phyloP scores from a whole-genome alignment of 2,888 invertebrate species.

The Lepidochrysops patricia region DNA sequence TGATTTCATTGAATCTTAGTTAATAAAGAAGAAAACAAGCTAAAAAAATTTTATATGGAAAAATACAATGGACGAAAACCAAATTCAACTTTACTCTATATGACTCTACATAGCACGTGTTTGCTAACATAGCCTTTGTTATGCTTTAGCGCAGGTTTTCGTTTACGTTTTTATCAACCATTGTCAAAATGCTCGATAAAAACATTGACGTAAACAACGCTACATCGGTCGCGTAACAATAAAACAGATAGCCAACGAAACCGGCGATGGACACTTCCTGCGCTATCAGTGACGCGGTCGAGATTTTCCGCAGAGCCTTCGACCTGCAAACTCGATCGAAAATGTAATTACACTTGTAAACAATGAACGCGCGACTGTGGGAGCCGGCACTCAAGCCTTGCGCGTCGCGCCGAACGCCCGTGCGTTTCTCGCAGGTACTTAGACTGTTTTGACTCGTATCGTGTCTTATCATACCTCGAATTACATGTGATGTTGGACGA shows the following conservation, averaged over 20 bases:
- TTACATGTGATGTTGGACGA: constrained; percentile 29
- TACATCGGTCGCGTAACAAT: neutral
- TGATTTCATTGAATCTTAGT: no score
- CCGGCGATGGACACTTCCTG: neutral
- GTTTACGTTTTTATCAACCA: neutral
- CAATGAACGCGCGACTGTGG: constrained; percentile 57
- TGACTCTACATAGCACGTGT: neutral
- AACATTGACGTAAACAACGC: neutral
- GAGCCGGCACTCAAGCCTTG: constrained; percentile 63
- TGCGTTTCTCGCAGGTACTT: constrained; percentile 43
- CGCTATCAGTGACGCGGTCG: constrained; percentile 32
- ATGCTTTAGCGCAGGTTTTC: neutral
- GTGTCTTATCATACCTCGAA: constrained; percentile 43
- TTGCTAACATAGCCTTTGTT: neutral
- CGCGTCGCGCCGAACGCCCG: constrained; percentile 58
- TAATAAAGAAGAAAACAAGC: no score
- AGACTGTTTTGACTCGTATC: constrained; percentile 41
- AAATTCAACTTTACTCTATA: neutral
- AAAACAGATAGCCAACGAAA: neutral
- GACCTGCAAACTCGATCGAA: constrained; percentile 65
- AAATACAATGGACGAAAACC: no score
- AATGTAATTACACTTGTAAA: constrained; percentile 69
- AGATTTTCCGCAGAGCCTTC: constrained; percentile 67
- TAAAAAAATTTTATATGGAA: no score
- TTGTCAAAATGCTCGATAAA: neutral